Evolutionary conservation across 2,888 invertebrate genomes (phyloP).

Genomic region (Lasius fuliginosus): DNA sequence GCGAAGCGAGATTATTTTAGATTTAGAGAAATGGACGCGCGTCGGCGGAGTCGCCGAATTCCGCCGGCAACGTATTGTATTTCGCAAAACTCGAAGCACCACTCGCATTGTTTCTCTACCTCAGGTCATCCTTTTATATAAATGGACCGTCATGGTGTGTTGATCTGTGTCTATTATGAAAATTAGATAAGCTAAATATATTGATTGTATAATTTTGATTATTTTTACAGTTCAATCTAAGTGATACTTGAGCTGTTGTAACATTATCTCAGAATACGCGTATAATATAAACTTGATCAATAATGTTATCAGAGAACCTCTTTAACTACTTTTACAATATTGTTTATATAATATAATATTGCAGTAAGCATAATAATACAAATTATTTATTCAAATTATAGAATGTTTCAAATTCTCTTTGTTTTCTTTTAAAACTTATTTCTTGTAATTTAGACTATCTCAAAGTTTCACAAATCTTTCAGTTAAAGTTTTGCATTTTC

Average conservation of each 20-base stretch:
- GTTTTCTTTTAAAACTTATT: not conserved
- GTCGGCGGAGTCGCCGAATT: conserved; percentile 36
- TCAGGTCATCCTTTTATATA: not conserved
- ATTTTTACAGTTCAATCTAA: conserved; percentile 28
- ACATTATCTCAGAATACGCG: conserved; percentile 11
- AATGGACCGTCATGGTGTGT: not conserved
- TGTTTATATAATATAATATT: conserved; percentile 5
- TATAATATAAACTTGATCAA: conserved; percentile 25
- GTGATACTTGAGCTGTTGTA: conserved; percentile 21
- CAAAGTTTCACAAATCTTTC: not conserved
- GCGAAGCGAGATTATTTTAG: conserved; percentile 79
- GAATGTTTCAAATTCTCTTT: not conserved
- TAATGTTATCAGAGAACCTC: conserved; percentile 14
- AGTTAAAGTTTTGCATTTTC: not conserved
- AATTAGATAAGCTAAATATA: conserved; percentile 24
- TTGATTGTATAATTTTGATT: conserved; percentile 44
- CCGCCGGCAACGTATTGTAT: conserved; percentile 37
- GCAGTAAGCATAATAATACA: conserved; percentile 15
- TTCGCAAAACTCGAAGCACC: conserved; percentile 33
- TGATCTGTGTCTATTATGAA: conserved; percentile 8
- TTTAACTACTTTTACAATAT: conserved; percentile 18
- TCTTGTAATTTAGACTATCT: conserved; percentile 2
- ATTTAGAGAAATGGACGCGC: conserved; percentile 64
- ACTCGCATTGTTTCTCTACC: conserved; percentile 4
- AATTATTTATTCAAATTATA: conserved; percentile 24